Evolutionary conservation across 2,888 invertebrate species (phyloP).

Genomic region (Chalcis sispes): DNA sequence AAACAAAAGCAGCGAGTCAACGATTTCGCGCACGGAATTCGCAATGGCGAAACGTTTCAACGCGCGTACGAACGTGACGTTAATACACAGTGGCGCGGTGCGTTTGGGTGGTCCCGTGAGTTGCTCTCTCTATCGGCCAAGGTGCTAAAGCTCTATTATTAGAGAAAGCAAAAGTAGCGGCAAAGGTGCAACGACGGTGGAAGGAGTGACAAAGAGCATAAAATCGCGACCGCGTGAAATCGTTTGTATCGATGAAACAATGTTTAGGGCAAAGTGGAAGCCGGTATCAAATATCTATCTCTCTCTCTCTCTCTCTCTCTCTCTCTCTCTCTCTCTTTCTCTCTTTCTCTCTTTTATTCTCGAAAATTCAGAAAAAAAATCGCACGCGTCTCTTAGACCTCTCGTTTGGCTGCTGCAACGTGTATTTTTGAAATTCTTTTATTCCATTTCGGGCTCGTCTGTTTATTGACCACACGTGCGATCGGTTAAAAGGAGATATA

Average conservation of each 20-base stretch:
- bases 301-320: too few relatives aligned
- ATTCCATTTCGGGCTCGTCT: too few relatives aligned
- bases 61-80: conserved; percentile 29
- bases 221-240: conserved; percentile 61
- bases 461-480: not conserved
- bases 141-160: conserved; percentile 67
- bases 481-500: conserved; percentile 12
- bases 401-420: not conserved
- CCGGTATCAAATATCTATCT: not conserved
- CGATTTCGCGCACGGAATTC: conserved; percentile 36
- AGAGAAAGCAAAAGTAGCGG: conserved; percentile 55
- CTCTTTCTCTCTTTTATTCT: too few relatives aligned
- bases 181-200: not conserved
- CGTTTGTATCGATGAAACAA: conserved; percentile 38
- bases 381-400: not conserved
- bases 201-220: not conserved
- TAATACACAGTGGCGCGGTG: conserved; percentile 65
- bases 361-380: not conserved
- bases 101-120: conserved; percentile 55
- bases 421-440: not conserved
- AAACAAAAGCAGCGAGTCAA: not conserved
- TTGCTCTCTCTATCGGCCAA: too few relatives aligned
- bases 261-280: conserved; percentile 23
- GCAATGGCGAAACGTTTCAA: not conserved
- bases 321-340: too few relatives aligned